Conservation (phyloP, 2,113 vertebrate genomes). For the Phylloscopus whistleri region DNA sequence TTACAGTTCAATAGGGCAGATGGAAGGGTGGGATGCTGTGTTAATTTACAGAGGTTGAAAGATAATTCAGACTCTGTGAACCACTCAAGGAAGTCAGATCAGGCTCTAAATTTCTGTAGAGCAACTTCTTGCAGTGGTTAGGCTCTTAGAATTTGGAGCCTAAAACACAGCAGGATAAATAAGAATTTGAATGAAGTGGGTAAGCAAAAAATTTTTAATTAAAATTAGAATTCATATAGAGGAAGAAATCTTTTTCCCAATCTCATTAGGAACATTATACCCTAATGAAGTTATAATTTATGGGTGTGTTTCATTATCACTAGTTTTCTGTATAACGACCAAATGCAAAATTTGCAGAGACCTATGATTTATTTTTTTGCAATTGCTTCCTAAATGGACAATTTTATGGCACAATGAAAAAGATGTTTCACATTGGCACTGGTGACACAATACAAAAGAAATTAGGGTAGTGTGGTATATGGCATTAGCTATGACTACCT, state of each 20-base stretch:
- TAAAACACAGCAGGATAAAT: background rate
- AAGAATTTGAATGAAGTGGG: background rate
- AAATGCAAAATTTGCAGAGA: background rate
- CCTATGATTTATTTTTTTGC: background rate
- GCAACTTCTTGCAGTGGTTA: background rate
- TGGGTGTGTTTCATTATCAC: background rate
- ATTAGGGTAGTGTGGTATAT: background rate
- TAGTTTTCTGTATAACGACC: background rate
- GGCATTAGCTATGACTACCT: background rate
- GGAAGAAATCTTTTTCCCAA: background rate
- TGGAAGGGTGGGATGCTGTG: background rate
- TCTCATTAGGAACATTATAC: background rate
- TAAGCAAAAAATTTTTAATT: background rate
- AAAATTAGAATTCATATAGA: background rate
- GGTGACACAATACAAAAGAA: background rate
- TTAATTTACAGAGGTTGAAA: background rate
- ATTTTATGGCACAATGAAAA: background rate
- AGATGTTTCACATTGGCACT: background rate
- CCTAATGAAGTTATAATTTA: background rate
- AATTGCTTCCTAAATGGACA: background rate
- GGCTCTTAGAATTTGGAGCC: background rate
- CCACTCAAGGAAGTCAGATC: background rate
- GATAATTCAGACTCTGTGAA: background rate
- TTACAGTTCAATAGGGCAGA: background rate
- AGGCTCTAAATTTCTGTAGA: background rate